Evolutionary conservation across 1,140 invertebrate species (phyloP), one percentile per base, ranked within the genome.

Genomic region (Nebria ingens): DNA sequence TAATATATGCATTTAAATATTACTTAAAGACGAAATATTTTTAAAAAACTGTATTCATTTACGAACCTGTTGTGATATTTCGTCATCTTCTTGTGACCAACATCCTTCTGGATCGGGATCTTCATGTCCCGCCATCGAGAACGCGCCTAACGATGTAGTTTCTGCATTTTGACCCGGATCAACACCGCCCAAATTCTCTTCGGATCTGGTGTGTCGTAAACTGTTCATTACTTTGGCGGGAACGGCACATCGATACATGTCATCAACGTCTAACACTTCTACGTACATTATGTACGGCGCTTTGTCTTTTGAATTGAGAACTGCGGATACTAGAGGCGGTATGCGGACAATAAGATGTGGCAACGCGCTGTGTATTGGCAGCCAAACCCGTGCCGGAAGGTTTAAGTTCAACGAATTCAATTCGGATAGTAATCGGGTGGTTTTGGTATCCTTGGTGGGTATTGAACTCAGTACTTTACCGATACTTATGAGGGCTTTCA

Each of bases 241-340:
- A 51, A 96, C 77, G 13, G 87, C 81, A 13, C 85, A 85, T 12
- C 82, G 84, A 59, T 88, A 82, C 42, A 93, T 79, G 66, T 97
- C 90, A 20, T 91, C 84, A 23, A 96, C 92, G 73, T 95, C 90
- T 13, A 98, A 74, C 2, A 96, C 91, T 76, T 99, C 97, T 22
- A 97, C 88, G 72, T 98, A 99, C 63, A 99, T 88, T 66, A 98
- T 89, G 70, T 96, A 99, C 0, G 97, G 97, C 42, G 96, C 93
- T 86, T 98, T 98, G 72, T 98, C 96, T 78, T 99, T 99, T 51
- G 94, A 98, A 72, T 99, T 99, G 52, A 99, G 83, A 45, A 99
- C 94, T 52, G 94, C 94, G 49, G 95, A 82, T 59, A 90, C 87
- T 62, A 93, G 91, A 56, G 94, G 93, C 22, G 95, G 93, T 68